phyloP scores from a whole-genome alignment of 2,797 vertebrate genomes.

The Falco peregrinus region DNA sequence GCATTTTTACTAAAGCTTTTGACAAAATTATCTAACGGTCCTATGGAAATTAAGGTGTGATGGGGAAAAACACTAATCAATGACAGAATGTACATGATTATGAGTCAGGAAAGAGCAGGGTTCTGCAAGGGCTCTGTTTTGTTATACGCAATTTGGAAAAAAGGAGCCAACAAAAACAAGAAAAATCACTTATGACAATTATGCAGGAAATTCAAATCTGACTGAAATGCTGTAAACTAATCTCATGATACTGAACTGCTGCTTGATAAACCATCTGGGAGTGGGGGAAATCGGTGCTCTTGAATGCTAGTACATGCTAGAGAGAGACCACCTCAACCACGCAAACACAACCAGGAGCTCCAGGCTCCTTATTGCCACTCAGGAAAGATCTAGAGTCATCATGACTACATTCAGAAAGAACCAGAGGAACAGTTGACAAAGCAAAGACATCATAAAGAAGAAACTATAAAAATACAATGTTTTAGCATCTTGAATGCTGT shows the following conservation, averaged over 20 bases:
- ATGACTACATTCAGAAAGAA: neutral
- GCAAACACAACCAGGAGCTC: neutral
- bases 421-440: neutral
- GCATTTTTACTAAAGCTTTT: neutral
- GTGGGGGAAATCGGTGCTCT: neutral
- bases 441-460: neutral
- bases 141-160: neutral
- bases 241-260: neutral
- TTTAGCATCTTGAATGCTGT: neutral
- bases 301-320: neutral
- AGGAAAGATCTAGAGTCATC: neutral
- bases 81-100: neutral
- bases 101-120: neutral
- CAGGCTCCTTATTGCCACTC: neutral
- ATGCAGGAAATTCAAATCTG: neutral
- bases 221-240: neutral
- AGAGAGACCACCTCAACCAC: neutral
- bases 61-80: neutral
- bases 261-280: neutral
- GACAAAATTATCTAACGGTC: neutral
- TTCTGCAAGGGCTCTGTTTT: neutral
- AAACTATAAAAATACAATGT: neutral
- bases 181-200: neutral
- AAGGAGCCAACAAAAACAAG: neutral
- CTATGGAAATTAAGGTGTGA: neutral